Percentiles rank a stretch among this genome's conserved stretches.
phyloP scores from a whole-genome alignment of 2,797 vertebrate genomes.

The Pangasius mekongensis region DNA sequence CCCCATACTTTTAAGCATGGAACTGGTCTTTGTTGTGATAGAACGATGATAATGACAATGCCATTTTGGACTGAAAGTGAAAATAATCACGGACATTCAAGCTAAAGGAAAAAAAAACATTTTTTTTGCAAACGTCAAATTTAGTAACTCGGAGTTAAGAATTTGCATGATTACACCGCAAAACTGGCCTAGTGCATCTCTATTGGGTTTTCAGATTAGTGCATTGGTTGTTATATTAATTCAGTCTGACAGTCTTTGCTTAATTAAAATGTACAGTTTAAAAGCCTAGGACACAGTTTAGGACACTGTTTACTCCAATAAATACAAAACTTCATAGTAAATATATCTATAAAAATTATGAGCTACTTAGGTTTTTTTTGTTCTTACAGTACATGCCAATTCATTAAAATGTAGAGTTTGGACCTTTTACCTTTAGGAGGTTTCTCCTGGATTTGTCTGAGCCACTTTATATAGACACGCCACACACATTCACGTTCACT shows the following conservation, averaged over 20 bases:
- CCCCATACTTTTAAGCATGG: neutral
- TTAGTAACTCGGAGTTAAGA: neutral
- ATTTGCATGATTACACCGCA: neutral
- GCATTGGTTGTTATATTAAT: neutral
- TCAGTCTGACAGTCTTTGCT: neutral
- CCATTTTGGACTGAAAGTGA: neutral
- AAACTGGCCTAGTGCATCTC: neutral
- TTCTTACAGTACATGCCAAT: conserved; percentile 31
- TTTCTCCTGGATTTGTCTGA: conserved; percentile 34
- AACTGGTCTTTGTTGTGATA: neutral
- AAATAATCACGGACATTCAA: neutral
- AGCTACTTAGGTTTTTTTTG: neutral
- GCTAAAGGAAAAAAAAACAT: neutral
- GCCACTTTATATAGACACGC: conserved; percentile 2
- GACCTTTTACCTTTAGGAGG: neutral
- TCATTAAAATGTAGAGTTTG: conserved; percentile 12
- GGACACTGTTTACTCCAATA: conserved; percentile 11
- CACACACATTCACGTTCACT: conserved; percentile 14
- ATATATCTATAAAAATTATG: conserved; percentile 25
- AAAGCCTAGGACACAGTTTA: neutral
- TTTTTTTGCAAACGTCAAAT: neutral
- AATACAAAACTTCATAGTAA: conserved; percentile 22
- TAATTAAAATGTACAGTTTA: neutral
- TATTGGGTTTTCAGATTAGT: conserved; percentile 11
- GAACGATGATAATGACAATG: neutral